These are phyloP conservation scores for Drosophila falleni DNA, from an alignment of 2,888 invertebrate genomes.

Conservation along the genomic window DNA sequence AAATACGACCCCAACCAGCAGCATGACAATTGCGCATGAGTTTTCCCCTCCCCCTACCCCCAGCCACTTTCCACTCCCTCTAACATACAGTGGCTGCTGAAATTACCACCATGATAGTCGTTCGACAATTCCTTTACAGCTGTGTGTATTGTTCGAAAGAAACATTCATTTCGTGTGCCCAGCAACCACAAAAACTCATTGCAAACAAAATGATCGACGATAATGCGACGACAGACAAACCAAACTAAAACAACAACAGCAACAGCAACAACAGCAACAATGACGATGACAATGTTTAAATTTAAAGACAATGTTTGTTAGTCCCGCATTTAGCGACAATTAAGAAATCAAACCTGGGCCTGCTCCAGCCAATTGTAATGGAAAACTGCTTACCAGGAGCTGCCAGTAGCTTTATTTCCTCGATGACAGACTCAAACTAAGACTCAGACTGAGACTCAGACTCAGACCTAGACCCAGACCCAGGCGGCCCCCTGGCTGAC, in stretches of 20 bases:
- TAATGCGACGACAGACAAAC: conserved; percentile 58
- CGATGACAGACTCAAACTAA: conserved; percentile 62
- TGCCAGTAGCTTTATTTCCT: conserved; percentile 29
- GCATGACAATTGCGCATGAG: conserved; percentile 58
- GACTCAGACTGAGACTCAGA: conserved; percentile 15
- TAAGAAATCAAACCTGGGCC: conserved; percentile 79
- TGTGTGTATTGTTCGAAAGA: conserved; percentile 39
- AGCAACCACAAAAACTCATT: conserved; percentile 75
- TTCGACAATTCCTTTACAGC: conserved; percentile 64
- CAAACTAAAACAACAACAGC: conserved; percentile 29
- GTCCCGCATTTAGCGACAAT: conserved; percentile 82
- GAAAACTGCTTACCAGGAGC: conserved; percentile 61
- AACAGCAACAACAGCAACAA: conserved; percentile 19
- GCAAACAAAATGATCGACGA: conserved; percentile 76
- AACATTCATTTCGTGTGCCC: conserved; percentile 74
- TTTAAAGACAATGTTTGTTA: conserved; percentile 56
- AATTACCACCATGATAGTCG: conserved; percentile 78
- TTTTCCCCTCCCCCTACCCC: conserved; percentile 21
- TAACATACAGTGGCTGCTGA: conserved; percentile 39
- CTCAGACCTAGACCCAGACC: conserved; percentile 12
- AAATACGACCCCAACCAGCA: conserved; percentile 61
- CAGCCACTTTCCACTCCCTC: background rate
- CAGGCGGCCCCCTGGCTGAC: conserved; percentile 13
- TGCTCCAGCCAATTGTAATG: conserved; percentile 67
- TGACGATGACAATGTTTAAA: conserved; percentile 32